A percentile compares a stretch with the other conserved stretches of the same genome.
Conservation (phyloP, 1,140 invertebrate genomes). For the Stegodyphus mimosarum region DNA sequence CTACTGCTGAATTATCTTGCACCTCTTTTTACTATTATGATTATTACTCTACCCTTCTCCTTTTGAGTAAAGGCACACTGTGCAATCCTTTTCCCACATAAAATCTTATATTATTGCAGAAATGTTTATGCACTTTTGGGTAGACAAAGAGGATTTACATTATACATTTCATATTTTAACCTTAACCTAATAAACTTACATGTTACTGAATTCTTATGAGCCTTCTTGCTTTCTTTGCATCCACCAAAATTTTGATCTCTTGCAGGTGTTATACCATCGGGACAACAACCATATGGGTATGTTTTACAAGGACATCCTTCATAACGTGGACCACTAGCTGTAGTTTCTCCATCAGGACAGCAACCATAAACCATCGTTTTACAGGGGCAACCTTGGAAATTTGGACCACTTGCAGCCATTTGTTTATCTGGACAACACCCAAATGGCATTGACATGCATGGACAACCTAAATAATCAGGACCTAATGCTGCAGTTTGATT, state of each 20-base stretch:
- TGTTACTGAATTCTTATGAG: conserved; percentile 40
- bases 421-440: conserved; percentile 88
- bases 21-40: too few relatives aligned
- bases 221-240: conserved; percentile 59
- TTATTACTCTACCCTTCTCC: too few relatives aligned
- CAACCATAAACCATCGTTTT: conserved; percentile 76
- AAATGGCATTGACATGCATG: conserved; percentile 69
- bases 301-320: conserved; percentile 74
- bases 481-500: conserved; percentile 79
- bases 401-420: conserved; percentile 75
- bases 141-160: not conserved
- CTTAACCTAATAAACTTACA: not conserved
- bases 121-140: too few relatives aligned
- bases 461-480: conserved; percentile 65
- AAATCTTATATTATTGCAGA: too few relatives aligned
- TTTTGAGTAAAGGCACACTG: too few relatives aligned
- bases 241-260: conserved; percentile 73
- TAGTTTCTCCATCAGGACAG: conserved; percentile 87
- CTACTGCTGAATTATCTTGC: too few relatives aligned
- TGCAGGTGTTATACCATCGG: conserved; percentile 87
- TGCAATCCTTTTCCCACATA: not conserved
- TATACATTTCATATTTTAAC: not conserved
- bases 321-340: conserved; percentile 81
- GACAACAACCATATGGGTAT: conserved; percentile 79
- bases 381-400: conserved; percentile 81